phyloP scores from a whole-genome alignment of 2,113 vertebrate species.

The Sinocyclocheilus anshuiensis region DNA sequence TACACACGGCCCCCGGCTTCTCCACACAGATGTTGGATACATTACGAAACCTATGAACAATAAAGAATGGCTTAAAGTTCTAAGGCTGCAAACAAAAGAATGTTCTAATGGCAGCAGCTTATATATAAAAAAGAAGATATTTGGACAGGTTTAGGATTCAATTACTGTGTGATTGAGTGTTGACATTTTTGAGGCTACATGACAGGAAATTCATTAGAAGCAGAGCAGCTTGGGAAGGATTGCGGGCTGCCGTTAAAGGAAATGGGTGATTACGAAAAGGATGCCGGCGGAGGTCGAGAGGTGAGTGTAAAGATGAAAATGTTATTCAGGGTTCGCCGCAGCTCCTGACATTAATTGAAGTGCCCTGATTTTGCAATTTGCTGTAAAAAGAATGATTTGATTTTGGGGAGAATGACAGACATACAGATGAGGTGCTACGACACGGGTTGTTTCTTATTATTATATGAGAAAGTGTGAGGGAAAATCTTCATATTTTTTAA shows the following conservation, averaged over 20 bases:
- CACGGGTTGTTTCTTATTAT: constrained; percentile 10
- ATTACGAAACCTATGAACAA: constrained; percentile 61
- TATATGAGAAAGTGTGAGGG: not conserved
- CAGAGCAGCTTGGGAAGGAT: constrained; percentile 62
- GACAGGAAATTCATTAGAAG: constrained; percentile 77
- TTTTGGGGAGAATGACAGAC: constrained; percentile 15
- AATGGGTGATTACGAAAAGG: constrained; percentile 68
- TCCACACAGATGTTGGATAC: constrained; percentile 66
- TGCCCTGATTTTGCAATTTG: constrained; percentile 1
- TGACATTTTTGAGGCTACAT: constrained; percentile 76
- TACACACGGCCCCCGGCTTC: not conserved
- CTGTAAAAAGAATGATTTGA: constrained; percentile 26
- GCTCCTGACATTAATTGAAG: constrained; percentile 59
- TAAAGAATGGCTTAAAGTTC: constrained; percentile 61
- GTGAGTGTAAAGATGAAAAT: constrained; percentile 56
- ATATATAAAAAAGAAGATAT: constrained; percentile 54
- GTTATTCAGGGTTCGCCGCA: constrained; percentile 48
- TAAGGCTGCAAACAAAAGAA: constrained; percentile 70
- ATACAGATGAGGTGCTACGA: constrained; percentile 41
- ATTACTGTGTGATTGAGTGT: constrained; percentile 75
- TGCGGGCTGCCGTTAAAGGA: constrained; percentile 62
- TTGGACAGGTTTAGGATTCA: constrained; percentile 71
- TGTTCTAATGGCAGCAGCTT: constrained; percentile 68
- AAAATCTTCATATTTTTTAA: constrained; percentile 18
- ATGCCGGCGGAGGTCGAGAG: constrained; percentile 64